Evolutionary conservation across 2,113 vertebrate species (phyloP).

Genomic region (Lagopus leucura): DNA sequence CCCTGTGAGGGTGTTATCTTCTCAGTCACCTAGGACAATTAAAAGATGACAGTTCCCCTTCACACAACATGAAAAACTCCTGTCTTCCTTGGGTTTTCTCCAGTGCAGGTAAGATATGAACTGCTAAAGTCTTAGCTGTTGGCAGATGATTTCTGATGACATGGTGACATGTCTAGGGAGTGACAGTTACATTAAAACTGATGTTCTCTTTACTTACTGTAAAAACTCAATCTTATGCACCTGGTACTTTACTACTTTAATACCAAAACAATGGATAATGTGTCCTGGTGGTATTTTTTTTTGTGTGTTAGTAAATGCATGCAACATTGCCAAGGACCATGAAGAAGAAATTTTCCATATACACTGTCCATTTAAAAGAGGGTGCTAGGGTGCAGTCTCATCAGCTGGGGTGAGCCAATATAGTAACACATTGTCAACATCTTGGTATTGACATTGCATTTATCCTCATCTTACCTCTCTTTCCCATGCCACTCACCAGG

Average conservation of each 20-base stretch:
- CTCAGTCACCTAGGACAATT: background rate
- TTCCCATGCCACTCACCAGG: accelerated
- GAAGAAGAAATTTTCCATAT: background rate
- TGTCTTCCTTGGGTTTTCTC: background rate
- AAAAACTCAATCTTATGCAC: background rate
- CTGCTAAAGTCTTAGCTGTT: background rate
- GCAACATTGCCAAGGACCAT: background rate
- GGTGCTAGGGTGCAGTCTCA: background rate
- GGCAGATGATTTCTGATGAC: background rate
- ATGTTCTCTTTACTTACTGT: background rate
- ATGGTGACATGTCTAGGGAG: background rate
- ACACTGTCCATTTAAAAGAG: background rate
- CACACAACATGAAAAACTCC: background rate
- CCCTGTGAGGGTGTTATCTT: background rate
- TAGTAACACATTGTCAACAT: background rate
- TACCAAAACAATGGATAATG: background rate
- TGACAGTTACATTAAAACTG: background rate
- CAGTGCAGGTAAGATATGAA: background rate
- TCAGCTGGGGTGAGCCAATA: background rate
- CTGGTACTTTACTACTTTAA: background rate
- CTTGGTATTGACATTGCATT: background rate
- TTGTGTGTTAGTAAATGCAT: background rate
- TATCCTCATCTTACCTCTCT: background rate
- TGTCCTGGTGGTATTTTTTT: background rate
- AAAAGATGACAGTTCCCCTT: background rate